Evolutionary conservation across 2,888 invertebrate genomes (phyloP), one percentile per base, ranked within the genome.

Genomic region (Laothoe populi): DNA sequence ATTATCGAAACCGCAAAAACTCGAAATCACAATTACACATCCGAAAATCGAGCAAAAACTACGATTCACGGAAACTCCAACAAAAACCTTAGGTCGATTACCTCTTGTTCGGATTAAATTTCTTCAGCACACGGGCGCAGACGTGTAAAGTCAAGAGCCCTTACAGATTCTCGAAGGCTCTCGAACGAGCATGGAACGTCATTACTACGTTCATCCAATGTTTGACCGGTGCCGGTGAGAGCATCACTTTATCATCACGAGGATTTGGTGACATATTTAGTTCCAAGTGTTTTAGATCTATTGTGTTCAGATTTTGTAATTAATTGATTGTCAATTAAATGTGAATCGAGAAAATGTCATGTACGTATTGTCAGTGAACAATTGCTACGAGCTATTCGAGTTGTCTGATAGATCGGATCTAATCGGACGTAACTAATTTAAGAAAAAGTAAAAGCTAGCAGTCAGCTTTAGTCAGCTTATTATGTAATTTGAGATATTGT

Each of bases 131-230:
- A 57, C 53, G 60, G 38, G 58, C 26, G 63, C 66, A 16, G 78
- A 75, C 83, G 84, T 84, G 83, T 83, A 81, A 80, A 82, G 77
- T 83, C 72, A 77, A 86, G 85, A 65, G 74, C 60, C 57, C 70
- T 72, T 70, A 66, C 77, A 70, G 60, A 35, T 48, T 42, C 62
- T 49, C 24, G 53, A 48, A 49, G 60, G 38, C 24, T n/a, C 40
- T 60, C 19, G 40, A 60, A 58, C 60, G 64, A 71, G 75, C 72
- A 71, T 67, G 69, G 69, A 66, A 75, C 65, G 72, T 71, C 75
- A 75, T 75, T 75, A 75, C 73, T 13, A 35, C 72, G 31, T 35
- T 31, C 35, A 53, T 11, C 44, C 24, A 19, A 70, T 64, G 69
- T 57, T 71, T 75, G 74, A 74, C 66, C 65, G 68, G 66, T 13